Percentiles rank a stretch among this genome's conserved stretches.
Conservation (phyloP, 2,797 vertebrate genomes). For the Rachycentron canadum region DNA sequence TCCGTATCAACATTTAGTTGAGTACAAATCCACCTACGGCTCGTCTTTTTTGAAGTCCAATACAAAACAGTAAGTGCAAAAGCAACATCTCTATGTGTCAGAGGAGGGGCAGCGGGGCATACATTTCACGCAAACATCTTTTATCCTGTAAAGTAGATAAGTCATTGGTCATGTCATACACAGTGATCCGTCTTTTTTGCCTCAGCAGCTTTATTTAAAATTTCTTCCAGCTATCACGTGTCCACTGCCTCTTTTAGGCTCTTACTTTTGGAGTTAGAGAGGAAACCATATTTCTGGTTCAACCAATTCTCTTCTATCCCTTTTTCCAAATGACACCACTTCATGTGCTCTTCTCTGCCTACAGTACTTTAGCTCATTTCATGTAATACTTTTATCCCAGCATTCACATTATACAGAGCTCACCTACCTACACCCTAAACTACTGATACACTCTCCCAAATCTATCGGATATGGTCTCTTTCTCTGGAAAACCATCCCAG, state of each 20-base stretch:
- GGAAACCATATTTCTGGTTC: conserved; percentile 40
- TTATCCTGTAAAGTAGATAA: conserved; percentile 1
- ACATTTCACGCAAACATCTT: too few species aligned
- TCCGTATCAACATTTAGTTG: not conserved
- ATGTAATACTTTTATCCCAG: conserved; percentile 72
- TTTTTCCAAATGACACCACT: conserved; percentile 51
- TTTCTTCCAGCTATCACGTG: conserved; percentile 2
- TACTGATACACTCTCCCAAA: conserved; percentile 55
- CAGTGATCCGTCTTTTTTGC: conserved; percentile 1
- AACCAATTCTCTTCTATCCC: conserved; percentile 36
- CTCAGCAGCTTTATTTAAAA: conserved; percentile 23
- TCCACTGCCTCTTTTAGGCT: conserved; percentile 11
- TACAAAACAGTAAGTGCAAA: too few species aligned
- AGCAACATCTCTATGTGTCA: too few species aligned
- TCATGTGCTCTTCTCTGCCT: conserved; percentile 53
- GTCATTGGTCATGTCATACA: conserved; percentile 1
- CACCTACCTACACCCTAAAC: conserved; percentile 56
- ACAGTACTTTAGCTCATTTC: conserved; percentile 59
- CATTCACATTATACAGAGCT: conserved; percentile 64
- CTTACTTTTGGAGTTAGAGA: conserved; percentile 16
- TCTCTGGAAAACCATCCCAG: conserved; percentile 58
- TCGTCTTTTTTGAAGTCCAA: too few species aligned
- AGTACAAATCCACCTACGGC: too few species aligned
- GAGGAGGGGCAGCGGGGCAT: too few species aligned
- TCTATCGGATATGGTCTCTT: conserved; percentile 65